A percentile compares a stretch with the other conserved stretches of the same genome.
These are phyloP conservation scores for Scaptomyza pallida DNA, from an alignment of 1,140 invertebrate species.

Conservation along the genomic window DNA sequence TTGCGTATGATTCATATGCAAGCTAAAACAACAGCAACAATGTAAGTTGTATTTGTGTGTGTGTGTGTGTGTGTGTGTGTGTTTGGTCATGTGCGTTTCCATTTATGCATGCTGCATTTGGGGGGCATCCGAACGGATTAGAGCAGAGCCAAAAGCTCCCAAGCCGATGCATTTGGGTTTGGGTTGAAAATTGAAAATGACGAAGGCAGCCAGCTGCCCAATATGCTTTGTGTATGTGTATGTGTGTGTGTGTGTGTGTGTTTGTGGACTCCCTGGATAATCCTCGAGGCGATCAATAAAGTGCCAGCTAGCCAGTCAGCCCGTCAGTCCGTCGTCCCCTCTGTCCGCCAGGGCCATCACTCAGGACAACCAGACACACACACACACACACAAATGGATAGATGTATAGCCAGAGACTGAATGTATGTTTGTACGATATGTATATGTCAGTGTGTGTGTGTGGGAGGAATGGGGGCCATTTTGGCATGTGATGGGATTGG, in stretches of 20 bases:
- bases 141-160: slow-evolving; percentile 48
- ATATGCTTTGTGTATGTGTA: slow-evolving; percentile 48
- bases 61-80: not conserved
- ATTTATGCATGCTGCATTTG: slow-evolving; percentile 69
- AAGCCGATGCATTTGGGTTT: not conserved
- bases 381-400: not conserved
- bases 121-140: slow-evolving; percentile 75
- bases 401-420: too few relatives aligned
- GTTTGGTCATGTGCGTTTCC: slow-evolving; percentile 54
- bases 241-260: too few relatives aligned
- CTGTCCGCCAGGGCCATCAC: not conserved
- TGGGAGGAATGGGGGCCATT: slow-evolving; percentile 37
- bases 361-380: not conserved
- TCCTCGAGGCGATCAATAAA: slow-evolving; percentile 78
- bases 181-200: slow-evolving; percentile 76
- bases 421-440: too few relatives aligned
- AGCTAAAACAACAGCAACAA: slow-evolving; percentile 70
- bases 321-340: not conserved
- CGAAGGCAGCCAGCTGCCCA: slow-evolving; percentile 65
- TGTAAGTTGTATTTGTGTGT: not conserved
- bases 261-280: slow-evolving; percentile 60
- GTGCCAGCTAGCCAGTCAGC: slow-evolving; percentile 33
- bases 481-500: slow-evolving; percentile 68
- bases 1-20: slow-evolving; percentile 81
- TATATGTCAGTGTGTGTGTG: not conserved